Evolutionary conservation across 2,113 vertebrate genomes (phyloP).

Genomic region (Etheostoma spectabile): DNA sequence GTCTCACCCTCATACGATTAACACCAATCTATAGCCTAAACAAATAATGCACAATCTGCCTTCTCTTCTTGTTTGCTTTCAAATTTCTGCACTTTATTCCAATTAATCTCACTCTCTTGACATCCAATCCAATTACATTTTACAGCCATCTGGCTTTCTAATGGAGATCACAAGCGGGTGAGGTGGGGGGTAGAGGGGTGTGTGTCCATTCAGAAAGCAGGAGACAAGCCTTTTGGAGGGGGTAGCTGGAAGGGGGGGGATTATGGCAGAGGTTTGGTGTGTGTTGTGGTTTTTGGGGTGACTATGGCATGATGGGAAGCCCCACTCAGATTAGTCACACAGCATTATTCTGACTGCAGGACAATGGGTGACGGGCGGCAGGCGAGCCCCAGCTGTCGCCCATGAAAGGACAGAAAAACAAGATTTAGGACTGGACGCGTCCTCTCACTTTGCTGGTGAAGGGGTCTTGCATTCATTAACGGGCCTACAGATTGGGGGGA

Average conservation of each 20-base stretch:
- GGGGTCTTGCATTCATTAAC: conserved; percentile 92
- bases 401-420: conserved; percentile 95
- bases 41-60: conserved; percentile 88
- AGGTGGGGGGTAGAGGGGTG: conserved; percentile 31
- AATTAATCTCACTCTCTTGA: conserved; percentile 80
- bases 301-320: conserved; percentile 92
- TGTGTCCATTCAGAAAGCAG: conserved; percentile 67
- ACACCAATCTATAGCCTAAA: conserved; percentile 33
- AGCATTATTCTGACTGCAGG: conserved; percentile 92
- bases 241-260: conserved; percentile 36
- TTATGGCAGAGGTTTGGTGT: conserved; percentile 74
- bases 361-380: conserved; percentile 92
- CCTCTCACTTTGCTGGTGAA: conserved; percentile 85
- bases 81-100: conserved; percentile 80
- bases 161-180: conserved; percentile 81
- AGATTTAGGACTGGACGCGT: conserved; percentile 95
- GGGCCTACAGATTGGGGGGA: conserved; percentile 68
- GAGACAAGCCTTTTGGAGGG: conserved; percentile 57
- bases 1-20: conserved; percentile 26
- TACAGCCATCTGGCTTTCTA: conserved; percentile 89
- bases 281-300: conserved; percentile 82
- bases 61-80: conserved; percentile 73
- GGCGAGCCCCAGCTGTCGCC: conserved; percentile 95
- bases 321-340: conserved; percentile 95
- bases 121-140: conserved; percentile 89